A percentile compares a stretch with the other conserved stretches of the same genome.
Conservation (phyloP, 2,797 vertebrate genomes). For the Brotula barbata region DNA sequence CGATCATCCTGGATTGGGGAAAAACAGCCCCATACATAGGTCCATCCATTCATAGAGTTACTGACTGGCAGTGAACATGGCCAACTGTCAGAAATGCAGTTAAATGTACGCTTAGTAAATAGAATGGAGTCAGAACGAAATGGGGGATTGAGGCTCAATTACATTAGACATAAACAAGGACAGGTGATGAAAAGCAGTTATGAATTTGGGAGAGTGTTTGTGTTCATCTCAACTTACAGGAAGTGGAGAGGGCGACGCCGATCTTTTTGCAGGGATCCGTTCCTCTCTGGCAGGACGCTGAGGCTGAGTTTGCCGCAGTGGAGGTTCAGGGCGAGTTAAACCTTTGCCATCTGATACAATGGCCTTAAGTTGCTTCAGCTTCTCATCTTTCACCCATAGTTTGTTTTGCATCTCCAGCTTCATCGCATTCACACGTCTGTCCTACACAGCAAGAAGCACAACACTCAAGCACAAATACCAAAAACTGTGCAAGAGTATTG, state of each 20-base stretch:
- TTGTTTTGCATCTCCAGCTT: slow-evolving; percentile 98
- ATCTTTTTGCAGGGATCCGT: slow-evolving; percentile 70
- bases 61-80: slow-evolving; percentile 38
- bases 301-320: slow-evolving; percentile 73
- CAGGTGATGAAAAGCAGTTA: background rate
- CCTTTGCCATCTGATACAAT: slow-evolving; percentile 88
- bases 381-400: slow-evolving; percentile 98
- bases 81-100: slow-evolving; percentile 68
- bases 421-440: slow-evolving; percentile 91
- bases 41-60: slow-evolving; percentile 25
- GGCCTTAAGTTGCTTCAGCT: slow-evolving; percentile 96
- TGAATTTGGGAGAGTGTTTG: slow-evolving; percentile 3
- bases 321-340: slow-evolving; percentile 58
- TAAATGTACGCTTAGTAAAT: slow-evolving; percentile 55
- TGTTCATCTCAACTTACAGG: slow-evolving; percentile 81
- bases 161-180: background rate
- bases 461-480: background rate
- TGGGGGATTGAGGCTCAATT: too few relatives aligned
- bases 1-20: background rate
- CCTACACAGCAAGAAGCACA: slow-evolving; percentile 64
- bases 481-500: too few relatives aligned
- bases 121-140: slow-evolving; percentile 19
- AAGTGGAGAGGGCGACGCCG: slow-evolving; percentile 77
- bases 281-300: slow-evolving; percentile 81
- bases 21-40: too few relatives aligned